Evolutionary conservation across 1,140 invertebrate genomes (phyloP).

Genomic region (Drosophila pseudoananassae): DNA sequence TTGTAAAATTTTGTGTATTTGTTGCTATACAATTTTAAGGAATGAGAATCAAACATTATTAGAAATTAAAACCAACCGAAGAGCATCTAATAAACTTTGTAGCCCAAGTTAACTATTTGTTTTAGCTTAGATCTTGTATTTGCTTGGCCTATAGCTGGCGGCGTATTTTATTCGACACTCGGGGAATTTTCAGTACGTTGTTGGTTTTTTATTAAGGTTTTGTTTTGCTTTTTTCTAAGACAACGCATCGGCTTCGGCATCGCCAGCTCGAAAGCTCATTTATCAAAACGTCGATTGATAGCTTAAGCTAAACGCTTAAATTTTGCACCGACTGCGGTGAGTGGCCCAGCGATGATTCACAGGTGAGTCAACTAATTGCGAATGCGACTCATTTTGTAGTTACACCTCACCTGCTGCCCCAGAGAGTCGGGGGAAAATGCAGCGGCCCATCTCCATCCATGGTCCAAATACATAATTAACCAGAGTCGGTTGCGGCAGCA

Average conservation of each 20-base stretch:
- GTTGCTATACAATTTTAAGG: no score
- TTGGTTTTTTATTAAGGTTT: conserved; percentile 10
- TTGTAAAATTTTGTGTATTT: no score
- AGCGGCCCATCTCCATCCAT: conserved; percentile 6
- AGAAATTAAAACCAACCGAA: neutral
- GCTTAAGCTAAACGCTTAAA: conserved; percentile 42
- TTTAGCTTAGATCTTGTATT: conserved; percentile 57
- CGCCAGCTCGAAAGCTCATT: conserved; percentile 54
- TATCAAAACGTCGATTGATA: conserved; percentile 77
- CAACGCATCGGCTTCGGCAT: conserved; percentile 44
- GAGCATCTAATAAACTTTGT: conserved; percentile 19
- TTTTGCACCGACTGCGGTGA: conserved; percentile 56
- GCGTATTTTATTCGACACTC: conserved; percentile 58
- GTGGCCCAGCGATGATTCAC: conserved; percentile 51
- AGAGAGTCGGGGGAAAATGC: neutral
- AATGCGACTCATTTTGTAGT: conserved; percentile 38
- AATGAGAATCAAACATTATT: neutral
- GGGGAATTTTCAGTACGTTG: conserved; percentile 62
- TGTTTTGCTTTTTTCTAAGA: conserved; percentile 40
- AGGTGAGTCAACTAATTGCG: conserved; percentile 65
- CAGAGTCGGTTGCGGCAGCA: conserved; percentile 52
- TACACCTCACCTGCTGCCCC: conserved; percentile 48
- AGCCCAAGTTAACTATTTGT: conserved; percentile 22
- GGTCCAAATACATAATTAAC: conserved; percentile 75
- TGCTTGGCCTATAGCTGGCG: conserved; percentile 72